Percentiles rank a stretch among this genome's conserved stretches.
These are phyloP conservation scores for Trichonephila inaurata DNA, from an alignment of 1,140 invertebrate genomes.

Conservation along the genomic window DNA sequence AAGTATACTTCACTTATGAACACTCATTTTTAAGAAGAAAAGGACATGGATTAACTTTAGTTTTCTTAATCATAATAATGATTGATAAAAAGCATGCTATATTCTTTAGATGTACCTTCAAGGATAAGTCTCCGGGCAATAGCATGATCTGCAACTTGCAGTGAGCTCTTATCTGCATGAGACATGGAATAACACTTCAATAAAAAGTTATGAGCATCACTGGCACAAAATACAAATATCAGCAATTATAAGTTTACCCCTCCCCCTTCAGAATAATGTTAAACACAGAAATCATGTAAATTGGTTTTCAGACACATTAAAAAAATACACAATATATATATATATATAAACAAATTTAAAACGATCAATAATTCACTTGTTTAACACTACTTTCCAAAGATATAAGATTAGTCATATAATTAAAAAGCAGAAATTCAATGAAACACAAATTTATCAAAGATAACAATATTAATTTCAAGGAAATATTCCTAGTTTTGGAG, in stretches of 20 bases:
- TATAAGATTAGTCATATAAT: too few relatives aligned
- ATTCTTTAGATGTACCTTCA: slow-evolving; percentile 65
- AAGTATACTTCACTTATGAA: slow-evolving; percentile 27
- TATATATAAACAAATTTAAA: not conserved
- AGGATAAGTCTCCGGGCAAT: slow-evolving; percentile 69
- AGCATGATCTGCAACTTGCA: slow-evolving; percentile 62
- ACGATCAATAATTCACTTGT: not conserved
- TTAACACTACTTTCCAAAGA: too few relatives aligned
- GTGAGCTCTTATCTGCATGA: slow-evolving; percentile 71
- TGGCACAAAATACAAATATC: slow-evolving; percentile 11
- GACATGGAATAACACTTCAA: slow-evolving; percentile 68
- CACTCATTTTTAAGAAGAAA: not conserved
- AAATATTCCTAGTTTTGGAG: too few relatives aligned
- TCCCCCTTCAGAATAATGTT: not conserved
- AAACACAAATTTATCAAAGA: too few relatives aligned
- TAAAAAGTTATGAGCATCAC: slow-evolving; percentile 21
- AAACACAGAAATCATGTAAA: not conserved
- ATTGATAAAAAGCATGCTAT: slow-evolving; percentile 47
- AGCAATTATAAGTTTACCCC: not conserved
- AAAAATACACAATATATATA: not conserved
- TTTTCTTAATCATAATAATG: not conserved
- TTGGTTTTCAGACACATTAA: not conserved
- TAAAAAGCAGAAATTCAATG: too few relatives aligned
- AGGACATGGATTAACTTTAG: too few relatives aligned
- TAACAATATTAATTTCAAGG: too few relatives aligned